Percentiles rank a stretch among this genome's conserved stretches.
Conservation (phyloP, 1,140 invertebrate genomes). For the Bursaphelenchus mucronatus region DNA sequence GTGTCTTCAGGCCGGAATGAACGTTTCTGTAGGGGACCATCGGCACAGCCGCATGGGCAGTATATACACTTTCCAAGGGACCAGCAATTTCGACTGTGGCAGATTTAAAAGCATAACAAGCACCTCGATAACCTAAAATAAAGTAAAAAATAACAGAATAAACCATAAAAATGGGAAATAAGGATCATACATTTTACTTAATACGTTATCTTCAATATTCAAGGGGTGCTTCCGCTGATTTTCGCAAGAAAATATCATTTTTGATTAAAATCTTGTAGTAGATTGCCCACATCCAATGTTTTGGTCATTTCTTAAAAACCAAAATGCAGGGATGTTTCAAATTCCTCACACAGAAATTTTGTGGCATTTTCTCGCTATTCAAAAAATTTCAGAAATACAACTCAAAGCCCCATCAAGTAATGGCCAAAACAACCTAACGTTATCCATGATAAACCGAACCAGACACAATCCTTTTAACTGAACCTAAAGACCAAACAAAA, state of each 20-base stretch:
- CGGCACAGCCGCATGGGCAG: constrained; percentile 51
- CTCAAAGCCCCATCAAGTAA: no score
- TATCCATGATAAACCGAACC: neutral
- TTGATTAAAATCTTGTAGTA: no score
- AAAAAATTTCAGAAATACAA: no score
- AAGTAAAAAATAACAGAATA: neutral
- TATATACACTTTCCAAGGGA: constrained; percentile 48
- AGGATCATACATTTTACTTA: no score
- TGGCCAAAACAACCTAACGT: neutral
- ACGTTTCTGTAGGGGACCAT: constrained; percentile 79
- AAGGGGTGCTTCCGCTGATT: no score
- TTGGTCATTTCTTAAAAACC: no score
- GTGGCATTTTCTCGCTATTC: no score
- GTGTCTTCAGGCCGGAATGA: constrained; percentile 84
- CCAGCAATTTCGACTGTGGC: constrained; percentile 73
- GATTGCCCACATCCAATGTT: no score
- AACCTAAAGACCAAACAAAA: neutral
- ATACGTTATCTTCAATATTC: no score
- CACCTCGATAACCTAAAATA: constrained; percentile 77
- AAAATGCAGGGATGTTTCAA: no score
- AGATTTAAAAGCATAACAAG: constrained; percentile 91
- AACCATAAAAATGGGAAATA: neutral
- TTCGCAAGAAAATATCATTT: no score
- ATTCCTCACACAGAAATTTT: no score
- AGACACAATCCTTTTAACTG: neutral